Evolutionary conservation across 2,113 vertebrate species (phyloP).

Genomic region (Sclerurus mexicanus): DNA sequence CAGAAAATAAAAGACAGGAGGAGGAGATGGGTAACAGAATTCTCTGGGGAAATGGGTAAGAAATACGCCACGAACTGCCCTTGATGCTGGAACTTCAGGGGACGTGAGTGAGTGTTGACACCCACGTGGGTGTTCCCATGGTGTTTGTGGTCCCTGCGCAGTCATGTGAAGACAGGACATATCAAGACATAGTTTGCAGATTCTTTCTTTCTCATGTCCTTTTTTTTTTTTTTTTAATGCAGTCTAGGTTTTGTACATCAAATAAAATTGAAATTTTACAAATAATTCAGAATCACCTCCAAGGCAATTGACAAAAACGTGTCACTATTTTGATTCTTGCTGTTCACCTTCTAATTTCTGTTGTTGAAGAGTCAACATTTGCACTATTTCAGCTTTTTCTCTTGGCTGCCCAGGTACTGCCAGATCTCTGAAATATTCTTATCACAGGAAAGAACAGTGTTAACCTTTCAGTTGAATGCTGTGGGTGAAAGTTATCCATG

Average conservation of each 20-base stretch:
- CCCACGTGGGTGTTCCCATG: accelerated
- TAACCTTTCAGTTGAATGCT: not conserved
- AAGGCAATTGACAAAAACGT: not conserved
- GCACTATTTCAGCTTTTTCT: not conserved
- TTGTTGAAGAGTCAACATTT: not conserved
- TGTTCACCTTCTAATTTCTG: not conserved
- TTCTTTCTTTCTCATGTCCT: not conserved
- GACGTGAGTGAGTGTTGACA: not conserved
- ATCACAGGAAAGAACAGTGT: not conserved
- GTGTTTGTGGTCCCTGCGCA: not conserved
- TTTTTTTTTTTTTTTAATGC: not conserved
- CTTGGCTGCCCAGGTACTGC: not conserved
- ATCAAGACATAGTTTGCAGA: not conserved
- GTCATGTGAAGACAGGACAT: not conserved
- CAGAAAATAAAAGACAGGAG: not conserved
- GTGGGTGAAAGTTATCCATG: not conserved
- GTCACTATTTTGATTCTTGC: not conserved
- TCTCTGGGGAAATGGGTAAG: not conserved
- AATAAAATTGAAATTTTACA: not conserved
- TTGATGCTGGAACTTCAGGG: not conserved
- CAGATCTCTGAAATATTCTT: not conserved
- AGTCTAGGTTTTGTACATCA: not conserved
- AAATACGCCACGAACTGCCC: accelerated
- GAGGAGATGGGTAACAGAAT: not conserved
- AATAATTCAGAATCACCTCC: not conserved